A percentile compares a stretch with the other conserved stretches of the same genome.
phyloP scores from a whole-genome alignment of 1,140 invertebrate species.

The Melipona quadrifasciata region DNA sequence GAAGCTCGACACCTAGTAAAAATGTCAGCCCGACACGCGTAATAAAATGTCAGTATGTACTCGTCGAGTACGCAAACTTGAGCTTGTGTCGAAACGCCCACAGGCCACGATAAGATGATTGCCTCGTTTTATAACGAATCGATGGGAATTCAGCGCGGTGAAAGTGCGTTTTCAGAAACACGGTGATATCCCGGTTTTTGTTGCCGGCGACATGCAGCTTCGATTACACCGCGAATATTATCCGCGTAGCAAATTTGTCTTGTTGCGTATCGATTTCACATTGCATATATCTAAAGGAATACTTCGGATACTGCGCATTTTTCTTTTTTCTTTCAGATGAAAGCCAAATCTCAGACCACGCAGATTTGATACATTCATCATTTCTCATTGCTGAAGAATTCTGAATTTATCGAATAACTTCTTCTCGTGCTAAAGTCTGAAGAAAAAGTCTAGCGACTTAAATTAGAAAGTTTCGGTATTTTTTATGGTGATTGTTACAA shows the following conservation, averaged over 20 bases:
- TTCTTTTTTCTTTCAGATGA: neutral
- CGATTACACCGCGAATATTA: neutral
- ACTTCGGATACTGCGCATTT: neutral
- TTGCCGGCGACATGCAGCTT: slow-evolving; percentile 8
- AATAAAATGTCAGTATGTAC: neutral
- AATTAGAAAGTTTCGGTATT: too few relatives aligned
- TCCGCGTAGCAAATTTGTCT: slow-evolving; percentile 1
- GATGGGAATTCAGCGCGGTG: slow-evolving; percentile 21
- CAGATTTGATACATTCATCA: too few relatives aligned
- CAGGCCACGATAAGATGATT: neutral
- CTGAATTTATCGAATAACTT: too few relatives aligned
- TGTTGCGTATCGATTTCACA: neutral
- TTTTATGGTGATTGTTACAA: too few relatives aligned
- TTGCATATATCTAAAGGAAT: neutral
- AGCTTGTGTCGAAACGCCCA: neutral
- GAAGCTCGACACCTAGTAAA: neutral
- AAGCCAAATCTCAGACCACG: too few relatives aligned
- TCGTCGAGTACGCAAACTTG: neutral
- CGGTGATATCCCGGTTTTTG: slow-evolving; percentile 25
- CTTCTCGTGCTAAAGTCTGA: too few relatives aligned
- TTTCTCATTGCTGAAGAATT: too few relatives aligned
- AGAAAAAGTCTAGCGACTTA: too few relatives aligned
- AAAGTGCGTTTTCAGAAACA: slow-evolving; percentile 45
- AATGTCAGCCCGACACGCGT: neutral
- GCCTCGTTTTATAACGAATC: slow-evolving; percentile 30